phyloP scores from a whole-genome alignment of 2,113 vertebrate genomes.

The Heterotis niloticus region DNA sequence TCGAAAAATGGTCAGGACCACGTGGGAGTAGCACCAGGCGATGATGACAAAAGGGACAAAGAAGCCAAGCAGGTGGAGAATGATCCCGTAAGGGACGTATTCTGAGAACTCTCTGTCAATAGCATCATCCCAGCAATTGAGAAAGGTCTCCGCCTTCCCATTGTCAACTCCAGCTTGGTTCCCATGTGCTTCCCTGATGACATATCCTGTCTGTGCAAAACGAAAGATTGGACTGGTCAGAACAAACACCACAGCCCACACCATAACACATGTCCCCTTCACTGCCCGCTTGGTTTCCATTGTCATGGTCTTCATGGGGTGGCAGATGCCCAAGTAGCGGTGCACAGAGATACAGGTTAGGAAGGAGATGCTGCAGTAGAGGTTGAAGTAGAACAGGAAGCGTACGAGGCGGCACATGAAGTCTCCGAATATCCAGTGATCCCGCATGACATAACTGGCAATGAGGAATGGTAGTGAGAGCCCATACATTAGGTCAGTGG shows the following conservation, averaged over 20 bases:
- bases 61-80: constrained; percentile 69
- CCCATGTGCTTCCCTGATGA: constrained; percentile 37
- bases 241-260: constrained; percentile 70
- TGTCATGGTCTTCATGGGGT: constrained; percentile 70
- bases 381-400: constrained; percentile 79
- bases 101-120: constrained; percentile 67
- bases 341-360: constrained; percentile 81
- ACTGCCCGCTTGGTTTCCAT: constrained; percentile 68
- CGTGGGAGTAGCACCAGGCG: constrained; percentile 74
- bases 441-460: constrained; percentile 66
- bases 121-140: constrained; percentile 75
- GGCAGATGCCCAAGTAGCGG: constrained; percentile 73
- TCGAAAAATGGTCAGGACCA: constrained; percentile 67
- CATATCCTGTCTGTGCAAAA: constrained; percentile 65
- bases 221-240: constrained; percentile 74
- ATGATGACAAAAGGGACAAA: constrained; percentile 73
- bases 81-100: constrained; percentile 73
- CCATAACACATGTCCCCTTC: constrained; percentile 63
- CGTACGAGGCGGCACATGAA: constrained; percentile 78
- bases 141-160: constrained; percentile 39
- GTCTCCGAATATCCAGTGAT: constrained; percentile 74
- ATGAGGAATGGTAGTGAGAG: constrained; percentile 76
- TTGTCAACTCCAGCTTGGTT: constrained; percentile 25
- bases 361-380: constrained; percentile 81
- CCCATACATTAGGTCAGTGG: constrained; percentile 74